Evolutionary conservation across 2,888 invertebrate species (phyloP), one percentile per base, ranked within the genome.

Genomic region (Theretra japonica): DNA sequence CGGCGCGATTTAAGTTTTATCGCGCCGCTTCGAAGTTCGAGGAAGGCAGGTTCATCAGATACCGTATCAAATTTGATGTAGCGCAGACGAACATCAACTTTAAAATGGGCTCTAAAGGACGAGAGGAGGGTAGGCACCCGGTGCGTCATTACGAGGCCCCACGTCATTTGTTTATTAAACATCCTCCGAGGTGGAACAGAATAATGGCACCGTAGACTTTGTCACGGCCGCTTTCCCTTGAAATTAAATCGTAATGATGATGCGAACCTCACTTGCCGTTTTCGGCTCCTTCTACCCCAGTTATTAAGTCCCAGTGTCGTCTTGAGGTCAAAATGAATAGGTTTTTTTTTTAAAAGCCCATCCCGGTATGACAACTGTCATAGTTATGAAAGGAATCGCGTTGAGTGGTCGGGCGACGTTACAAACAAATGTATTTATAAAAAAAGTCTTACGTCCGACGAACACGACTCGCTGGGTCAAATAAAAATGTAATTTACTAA

Each of bases 81-180:
- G 79, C 80, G 77, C 77, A 79, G 76, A 80, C 80, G 80, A 79
- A 84, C 82, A 82, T 83, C 81, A 85, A 86, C 88, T 87, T 88
- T 84, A 88, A 88, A 90, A 88, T 89, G 86, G 86, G 83, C 82
- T 86, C 82, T 85, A 85, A 84, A 86, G 88, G 86, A 81, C 78
- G 82, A 80, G 80, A 79, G 80, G 83, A 83, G 84, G 86, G 84
- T 83, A 85, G 83, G 83, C 82, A 81, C 85, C 83, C 86, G 83
- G 85, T 83, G 84, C 89, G 87, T 90, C 92, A 90, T 93, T 90
- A 90, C 87, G 85, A 86, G 83, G 86, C 85, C 90, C 89, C 89
- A 90, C 91, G 89, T 93, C 93, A 93, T 93, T 93, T 93, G 93
- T 93, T 93, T 93, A 93, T 92, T 91, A 93, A 93, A 91, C 92